phyloP scores from a whole-genome alignment of 2,113 vertebrate species.

The Amphiprion ocellaris region DNA sequence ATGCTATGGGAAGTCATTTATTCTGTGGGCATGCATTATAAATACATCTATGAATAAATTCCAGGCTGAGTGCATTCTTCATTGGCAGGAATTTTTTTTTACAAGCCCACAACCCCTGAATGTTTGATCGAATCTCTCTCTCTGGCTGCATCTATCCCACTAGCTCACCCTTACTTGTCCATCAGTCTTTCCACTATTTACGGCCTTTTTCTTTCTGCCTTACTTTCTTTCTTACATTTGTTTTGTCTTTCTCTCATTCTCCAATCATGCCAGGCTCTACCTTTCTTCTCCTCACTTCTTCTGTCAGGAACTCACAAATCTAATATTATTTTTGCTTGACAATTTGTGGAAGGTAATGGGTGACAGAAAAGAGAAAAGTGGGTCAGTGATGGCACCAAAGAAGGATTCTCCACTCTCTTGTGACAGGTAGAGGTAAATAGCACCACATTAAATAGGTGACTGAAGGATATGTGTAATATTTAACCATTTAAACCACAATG shows the following conservation, averaged over 20 bases:
- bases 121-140: constrained; percentile 64
- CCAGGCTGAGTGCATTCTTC: constrained; percentile 68
- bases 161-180: constrained; percentile 10
- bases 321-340: neutral
- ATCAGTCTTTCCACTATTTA: constrained; percentile 51
- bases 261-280: neutral
- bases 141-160: constrained; percentile 24
- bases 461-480: neutral
- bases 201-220: neutral
- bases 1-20: constrained; percentile 65
- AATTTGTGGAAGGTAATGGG: neutral
- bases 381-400: neutral
- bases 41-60: constrained; percentile 82
- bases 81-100: constrained; percentile 66
- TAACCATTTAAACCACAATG: neutral
- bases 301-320: constrained; percentile 2
- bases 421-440: neutral
- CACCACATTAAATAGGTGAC: neutral
- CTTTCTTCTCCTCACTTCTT: neutral
- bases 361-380: neutral
- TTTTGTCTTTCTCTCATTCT: constrained; percentile 10
- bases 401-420: neutral
- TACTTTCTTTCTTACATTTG: neutral
- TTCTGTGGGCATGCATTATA: constrained; percentile 78
- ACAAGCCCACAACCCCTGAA: constrained; percentile 56